These are phyloP conservation scores for Pogonophryne albipinna DNA, from an alignment of 2,797 vertebrate species.

Conservation along the genomic window DNA sequence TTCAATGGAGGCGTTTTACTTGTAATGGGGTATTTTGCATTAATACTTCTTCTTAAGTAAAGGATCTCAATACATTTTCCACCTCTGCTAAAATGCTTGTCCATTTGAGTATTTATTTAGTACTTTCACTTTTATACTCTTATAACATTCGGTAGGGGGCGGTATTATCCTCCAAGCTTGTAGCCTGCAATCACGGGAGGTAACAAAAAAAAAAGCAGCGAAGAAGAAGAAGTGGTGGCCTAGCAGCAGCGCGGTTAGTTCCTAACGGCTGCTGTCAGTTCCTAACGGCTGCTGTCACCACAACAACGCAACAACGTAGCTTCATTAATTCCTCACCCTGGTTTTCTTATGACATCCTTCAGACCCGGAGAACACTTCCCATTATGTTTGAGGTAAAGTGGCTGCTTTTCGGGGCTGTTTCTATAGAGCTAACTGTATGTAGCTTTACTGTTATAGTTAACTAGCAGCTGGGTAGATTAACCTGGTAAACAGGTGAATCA, in stretches of 20 bases:
- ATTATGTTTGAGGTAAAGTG: constrained; percentile 74
- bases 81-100: too few relatives aligned
- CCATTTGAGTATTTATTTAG: too few relatives aligned
- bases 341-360: constrained; percentile 57
- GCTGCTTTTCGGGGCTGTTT: background rate
- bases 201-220: background rate
- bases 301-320: constrained; percentile 6
- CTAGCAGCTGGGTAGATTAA: constrained; percentile 33
- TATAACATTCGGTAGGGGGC: constrained; percentile 34
- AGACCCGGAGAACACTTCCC: constrained; percentile 23
- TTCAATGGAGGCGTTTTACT: too few relatives aligned
- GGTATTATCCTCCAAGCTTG: background rate
- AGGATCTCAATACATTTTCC: too few relatives aligned
- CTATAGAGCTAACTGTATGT: background rate
- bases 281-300: constrained; percentile 43
- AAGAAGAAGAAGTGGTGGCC: constrained; percentile 51
- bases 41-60: too few relatives aligned
- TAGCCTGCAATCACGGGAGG: too few relatives aligned
- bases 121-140: too few relatives aligned
- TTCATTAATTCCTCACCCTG: background rate
- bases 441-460: constrained; percentile 27
- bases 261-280: constrained; percentile 35
- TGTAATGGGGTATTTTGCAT: too few relatives aligned
- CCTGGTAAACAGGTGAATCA: background rate
- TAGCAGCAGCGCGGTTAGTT: background rate